Evolutionary conservation across 2,113 vertebrate species (phyloP), one percentile per base, ranked within the genome.

Genomic region (Campylomormyrus tamandua): DNA sequence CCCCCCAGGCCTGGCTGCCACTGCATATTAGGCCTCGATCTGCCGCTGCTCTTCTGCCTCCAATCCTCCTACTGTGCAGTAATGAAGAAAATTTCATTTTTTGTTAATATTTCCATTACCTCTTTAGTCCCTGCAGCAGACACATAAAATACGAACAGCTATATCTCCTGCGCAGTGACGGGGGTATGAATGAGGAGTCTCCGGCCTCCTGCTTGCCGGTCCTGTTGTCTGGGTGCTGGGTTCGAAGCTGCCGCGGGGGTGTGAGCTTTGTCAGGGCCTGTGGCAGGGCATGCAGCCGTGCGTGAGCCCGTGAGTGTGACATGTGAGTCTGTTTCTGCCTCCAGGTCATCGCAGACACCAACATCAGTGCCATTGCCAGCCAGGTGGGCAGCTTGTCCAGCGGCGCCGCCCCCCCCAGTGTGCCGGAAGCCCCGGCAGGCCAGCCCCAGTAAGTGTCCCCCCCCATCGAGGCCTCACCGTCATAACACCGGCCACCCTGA

Each of bases 311-410:
- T 24, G 24, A 8, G 39, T n/a, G 42, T 83, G 86, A 46, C n/a
- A 15, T 83, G 42, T 13, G 8, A 17, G 13, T 83, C 83, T 48
- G 2, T 48, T 84, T 27, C 39, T 48, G 39, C 35, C 35, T 42
- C 92, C 92, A 99, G 98, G 98, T 99, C 74, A 96, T 98, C 53
- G 97, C 98, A 0, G 98, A 99, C 91, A 99, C 98, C 89, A 98
- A 98, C 93, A 98, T 99, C 95, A 96, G 95, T 15, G 97, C 98
- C 92, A 97, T 99, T 48, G 97, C 97, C 27, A 96, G 95, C 92
- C 98, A 98, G 93, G 96, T 98, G 92, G 97, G 99, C 94, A 97
- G 90, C 94, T 94, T 98, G 95, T 97, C 97, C 21, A 89, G 94
- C 0, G 93, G 95, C 89, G 93, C 94, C 46, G 92, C 90, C 87